phyloP scores from a whole-genome alignment of 1,140 invertebrate species.

The Brachionus plicatilis region DNA sequence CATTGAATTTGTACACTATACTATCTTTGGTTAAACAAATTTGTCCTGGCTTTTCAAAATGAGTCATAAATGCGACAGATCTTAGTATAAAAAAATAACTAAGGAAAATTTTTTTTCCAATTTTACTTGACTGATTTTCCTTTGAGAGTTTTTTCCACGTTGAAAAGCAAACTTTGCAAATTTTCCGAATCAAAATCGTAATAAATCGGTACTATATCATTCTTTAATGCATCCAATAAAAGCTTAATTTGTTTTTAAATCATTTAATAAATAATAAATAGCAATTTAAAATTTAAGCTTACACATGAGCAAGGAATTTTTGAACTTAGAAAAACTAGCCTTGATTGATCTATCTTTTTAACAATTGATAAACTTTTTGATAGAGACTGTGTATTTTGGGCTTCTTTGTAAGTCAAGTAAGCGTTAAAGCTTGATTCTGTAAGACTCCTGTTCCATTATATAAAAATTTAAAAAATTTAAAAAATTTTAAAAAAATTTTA shows the following conservation, averaged over 20 bases:
- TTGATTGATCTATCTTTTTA: not conserved
- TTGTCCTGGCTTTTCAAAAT: conserved; percentile 39
- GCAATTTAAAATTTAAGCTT: not conserved
- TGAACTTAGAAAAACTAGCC: conserved; percentile 14
- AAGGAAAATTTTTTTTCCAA: not conserved
- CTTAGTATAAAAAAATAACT: not conserved
- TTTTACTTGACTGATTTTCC: conserved; percentile 11
- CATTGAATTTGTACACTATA: conserved; percentile 24
- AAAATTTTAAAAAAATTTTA: not conserved
- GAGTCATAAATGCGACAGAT: conserved; percentile 21
- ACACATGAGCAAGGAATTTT: conserved; percentile 12
- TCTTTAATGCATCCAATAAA: not conserved
- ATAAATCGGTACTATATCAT: not conserved
- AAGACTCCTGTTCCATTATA: not conserved
- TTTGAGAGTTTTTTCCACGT: not conserved
- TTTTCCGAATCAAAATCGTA: conserved; percentile 14
- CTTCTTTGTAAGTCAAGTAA: conserved; percentile 4
- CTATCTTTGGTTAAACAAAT: not conserved
- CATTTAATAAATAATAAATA: not conserved
- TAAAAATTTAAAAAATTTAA: not conserved
- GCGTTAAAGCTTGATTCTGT: conserved; percentile 28
- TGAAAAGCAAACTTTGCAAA: not conserved
- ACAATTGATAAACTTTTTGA: not conserved
- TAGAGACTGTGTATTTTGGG: not conserved
- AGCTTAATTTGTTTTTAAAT: not conserved